A percentile compares a stretch with the other conserved stretches of the same genome.
Evolutionary conservation across 2,113 vertebrate species (phyloP).

Genomic region (Piliocolobus tephrosceles): DNA sequence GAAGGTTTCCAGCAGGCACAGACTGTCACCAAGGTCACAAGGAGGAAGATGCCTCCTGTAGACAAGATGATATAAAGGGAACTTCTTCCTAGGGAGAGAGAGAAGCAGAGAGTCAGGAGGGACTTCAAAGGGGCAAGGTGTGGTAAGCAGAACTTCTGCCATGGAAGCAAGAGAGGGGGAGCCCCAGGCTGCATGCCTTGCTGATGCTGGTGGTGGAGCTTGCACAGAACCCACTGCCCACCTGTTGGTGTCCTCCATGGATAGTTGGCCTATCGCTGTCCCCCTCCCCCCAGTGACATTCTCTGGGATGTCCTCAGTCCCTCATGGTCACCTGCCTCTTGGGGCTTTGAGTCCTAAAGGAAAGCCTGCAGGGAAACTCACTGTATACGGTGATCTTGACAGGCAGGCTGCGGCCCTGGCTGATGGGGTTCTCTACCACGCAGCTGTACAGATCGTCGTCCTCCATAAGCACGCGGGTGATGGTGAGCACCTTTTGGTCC

Average conservation of each 20-base stretch:
- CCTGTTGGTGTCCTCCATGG: neutral
- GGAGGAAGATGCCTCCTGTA: conserved; percentile 97
- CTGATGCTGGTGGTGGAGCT: neutral
- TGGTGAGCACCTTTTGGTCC: conserved; percentile 93
- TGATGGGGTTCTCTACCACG: conserved; percentile 93
- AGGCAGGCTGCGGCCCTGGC: conserved; percentile 89
- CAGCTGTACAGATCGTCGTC: conserved; percentile 95
- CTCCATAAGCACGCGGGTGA: conserved; percentile 91
- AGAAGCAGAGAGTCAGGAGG: neutral
- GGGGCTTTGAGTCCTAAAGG: neutral
- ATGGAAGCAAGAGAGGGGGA: neutral
- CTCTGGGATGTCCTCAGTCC: neutral
- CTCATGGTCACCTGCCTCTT: neutral
- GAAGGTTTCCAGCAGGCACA: conserved; percentile 99
- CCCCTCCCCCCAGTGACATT: neutral
- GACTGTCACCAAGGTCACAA: conserved; percentile 97
- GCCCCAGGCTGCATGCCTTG: neutral
- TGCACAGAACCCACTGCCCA: neutral
- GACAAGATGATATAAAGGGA: conserved; percentile 99
- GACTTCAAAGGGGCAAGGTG: neutral
- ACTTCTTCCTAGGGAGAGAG: conserved; percentile 89
- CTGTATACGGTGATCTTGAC: conserved; percentile 95
- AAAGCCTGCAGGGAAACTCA: conserved; percentile 79
- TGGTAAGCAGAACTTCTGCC: neutral
- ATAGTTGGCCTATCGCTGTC: neutral